A percentile compares a stretch with the other conserved stretches of the same genome.
These are phyloP conservation scores for Rhyacophila brunnea DNA, from an alignment of 1,140 invertebrate species.

Conservation along the genomic window DNA sequence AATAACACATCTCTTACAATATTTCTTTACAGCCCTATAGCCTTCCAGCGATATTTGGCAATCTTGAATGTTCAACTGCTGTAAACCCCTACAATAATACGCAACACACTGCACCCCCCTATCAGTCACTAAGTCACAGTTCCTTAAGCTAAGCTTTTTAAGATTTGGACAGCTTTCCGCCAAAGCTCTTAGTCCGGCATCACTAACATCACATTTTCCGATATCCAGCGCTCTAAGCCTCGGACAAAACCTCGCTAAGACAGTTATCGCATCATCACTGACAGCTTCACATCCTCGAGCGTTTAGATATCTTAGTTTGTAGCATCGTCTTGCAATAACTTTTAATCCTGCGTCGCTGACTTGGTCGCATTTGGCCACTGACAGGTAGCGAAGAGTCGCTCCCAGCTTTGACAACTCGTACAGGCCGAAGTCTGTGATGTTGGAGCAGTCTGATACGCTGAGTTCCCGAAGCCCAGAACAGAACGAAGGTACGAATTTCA, in stretches of 20 bases:
- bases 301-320: conserved; percentile 87
- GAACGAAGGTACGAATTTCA: conserved; percentile 82
- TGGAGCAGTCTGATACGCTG: conserved; percentile 85
- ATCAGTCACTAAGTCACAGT: conserved; percentile 87
- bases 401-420: conserved; percentile 87
- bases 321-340: conserved; percentile 84
- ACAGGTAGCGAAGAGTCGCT: conserved; percentile 78
- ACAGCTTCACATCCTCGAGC: conserved; percentile 88
- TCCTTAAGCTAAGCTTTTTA: conserved; percentile 84
- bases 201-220: conserved; percentile 90
- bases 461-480: conserved; percentile 80
- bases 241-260: conserved; percentile 79
- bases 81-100: conserved; percentile 81
- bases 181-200: conserved; percentile 78
- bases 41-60: conserved; percentile 84
- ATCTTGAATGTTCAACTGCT: conserved; percentile 90
- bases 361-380: conserved; percentile 86
- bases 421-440: conserved; percentile 87
- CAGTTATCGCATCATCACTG: conserved; percentile 84
- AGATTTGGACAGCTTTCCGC: conserved; percentile 87
- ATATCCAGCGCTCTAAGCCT: conserved; percentile 82
- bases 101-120: conserved; percentile 82
- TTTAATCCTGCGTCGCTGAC: conserved; percentile 82
- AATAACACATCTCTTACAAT: conserved; percentile 87
- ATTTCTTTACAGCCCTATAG: conserved; percentile 86